These are phyloP conservation scores for Mellilla xanthometata DNA, from an alignment of 2,888 invertebrate genomes.

Conservation along the genomic window DNA sequence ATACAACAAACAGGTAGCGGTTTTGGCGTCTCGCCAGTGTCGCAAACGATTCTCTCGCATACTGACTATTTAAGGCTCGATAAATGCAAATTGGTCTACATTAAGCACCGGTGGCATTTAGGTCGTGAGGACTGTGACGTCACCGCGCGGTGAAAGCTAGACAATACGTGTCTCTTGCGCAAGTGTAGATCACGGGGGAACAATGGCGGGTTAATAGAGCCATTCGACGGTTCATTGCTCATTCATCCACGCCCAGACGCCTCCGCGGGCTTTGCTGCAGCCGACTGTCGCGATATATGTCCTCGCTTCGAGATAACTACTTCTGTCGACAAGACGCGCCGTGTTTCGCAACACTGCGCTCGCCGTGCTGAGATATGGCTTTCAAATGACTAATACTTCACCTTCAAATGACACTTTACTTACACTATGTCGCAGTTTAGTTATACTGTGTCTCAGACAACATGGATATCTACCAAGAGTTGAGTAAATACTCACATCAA, in stretches of 20 bases:
- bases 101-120: constrained; percentile 66
- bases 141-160: constrained; percentile 67
- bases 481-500: no score
- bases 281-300: constrained; percentile 64
- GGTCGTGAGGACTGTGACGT: constrained; percentile 67
- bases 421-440: no score
- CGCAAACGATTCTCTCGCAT: constrained; percentile 46
- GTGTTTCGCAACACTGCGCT: constrained; percentile 15
- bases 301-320: constrained; percentile 43
- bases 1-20: constrained; percentile 38
- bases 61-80: constrained; percentile 52
- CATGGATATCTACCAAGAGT: no score
- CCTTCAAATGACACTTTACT: no score
- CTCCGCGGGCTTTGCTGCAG: constrained; percentile 49
- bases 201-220: constrained; percentile 79
- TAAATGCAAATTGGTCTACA: constrained; percentile 68
- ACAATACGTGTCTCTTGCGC: constrained; percentile 78
- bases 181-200: constrained; percentile 67
- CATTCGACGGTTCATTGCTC: constrained; percentile 80
- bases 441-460: no score
- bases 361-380: constrained; percentile 6
- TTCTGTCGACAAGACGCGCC: constrained; percentile 27
- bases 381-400: neutral
- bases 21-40: constrained; percentile 48
- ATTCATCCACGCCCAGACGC: constrained; percentile 81